These are phyloP conservation scores for Pristionchus japonicus DNA, from an alignment of 2,888 invertebrate genomes.

Conservation along the genomic window DNA sequence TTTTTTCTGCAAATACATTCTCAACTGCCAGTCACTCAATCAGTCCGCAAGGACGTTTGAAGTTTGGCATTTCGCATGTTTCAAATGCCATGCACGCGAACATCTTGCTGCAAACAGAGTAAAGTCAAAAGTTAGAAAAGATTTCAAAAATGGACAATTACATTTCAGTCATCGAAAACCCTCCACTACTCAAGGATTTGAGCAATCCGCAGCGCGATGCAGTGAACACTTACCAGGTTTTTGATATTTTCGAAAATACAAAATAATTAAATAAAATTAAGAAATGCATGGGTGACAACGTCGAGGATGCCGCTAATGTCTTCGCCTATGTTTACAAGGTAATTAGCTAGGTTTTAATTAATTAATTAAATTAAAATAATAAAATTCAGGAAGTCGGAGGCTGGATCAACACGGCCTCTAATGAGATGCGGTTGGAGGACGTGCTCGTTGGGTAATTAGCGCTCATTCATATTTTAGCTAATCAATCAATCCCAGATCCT, in stretches of 20 bases:
- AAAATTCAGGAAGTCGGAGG: background rate
- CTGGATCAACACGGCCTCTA: background rate
- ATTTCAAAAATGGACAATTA: background rate
- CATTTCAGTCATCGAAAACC: background rate
- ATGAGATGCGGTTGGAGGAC: background rate
- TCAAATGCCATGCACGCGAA: no score
- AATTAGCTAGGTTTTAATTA: background rate
- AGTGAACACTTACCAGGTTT: background rate
- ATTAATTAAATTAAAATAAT: background rate
- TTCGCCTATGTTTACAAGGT: background rate
- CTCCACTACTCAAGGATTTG: background rate
- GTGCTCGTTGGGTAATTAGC: background rate
- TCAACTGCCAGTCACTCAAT: no score
- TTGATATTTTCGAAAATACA: background rate
- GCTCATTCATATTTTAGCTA: background rate
- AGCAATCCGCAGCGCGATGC: background rate
- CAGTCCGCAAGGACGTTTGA: background rate
- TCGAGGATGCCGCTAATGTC: background rate
- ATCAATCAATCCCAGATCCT: background rate
- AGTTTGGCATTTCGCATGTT: background rate
- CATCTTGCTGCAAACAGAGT: no score
- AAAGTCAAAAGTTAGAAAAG: no score
- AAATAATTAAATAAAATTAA: background rate
- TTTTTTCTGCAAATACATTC: no score
- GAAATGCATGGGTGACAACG: constrained; percentile 22